Percentiles rank a stretch among this genome's conserved stretches.
phyloP scores from a whole-genome alignment of 2,797 vertebrate species.

The Sternotherus odoratus region DNA sequence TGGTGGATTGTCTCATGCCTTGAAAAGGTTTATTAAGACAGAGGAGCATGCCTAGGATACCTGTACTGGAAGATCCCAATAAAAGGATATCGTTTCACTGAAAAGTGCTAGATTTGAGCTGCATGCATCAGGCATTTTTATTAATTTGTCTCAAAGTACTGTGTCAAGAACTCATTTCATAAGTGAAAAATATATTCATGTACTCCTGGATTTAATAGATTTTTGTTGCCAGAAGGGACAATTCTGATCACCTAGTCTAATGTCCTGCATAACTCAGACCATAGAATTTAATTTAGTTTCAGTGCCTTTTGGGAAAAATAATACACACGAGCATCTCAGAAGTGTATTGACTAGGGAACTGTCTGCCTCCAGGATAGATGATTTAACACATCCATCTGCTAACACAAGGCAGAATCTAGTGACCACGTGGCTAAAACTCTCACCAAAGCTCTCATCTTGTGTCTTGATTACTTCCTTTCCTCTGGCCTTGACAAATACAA shows the following conservation, averaged over 20 bases:
- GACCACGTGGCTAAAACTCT: neutral
- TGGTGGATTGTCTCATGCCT: neutral
- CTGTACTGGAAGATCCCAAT: neutral
- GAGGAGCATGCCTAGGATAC: neutral
- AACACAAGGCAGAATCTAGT: neutral
- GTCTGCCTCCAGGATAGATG: neutral
- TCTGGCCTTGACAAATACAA: neutral
- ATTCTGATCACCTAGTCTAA: constrained; percentile 5
- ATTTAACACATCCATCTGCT: neutral
- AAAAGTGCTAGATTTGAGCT: neutral
- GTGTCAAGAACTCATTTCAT: neutral
- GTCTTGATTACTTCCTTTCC: neutral
- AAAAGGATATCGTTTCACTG: neutral
- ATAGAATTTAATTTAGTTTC: neutral
- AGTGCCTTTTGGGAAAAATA: constrained; percentile 6
- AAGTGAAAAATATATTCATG: constrained; percentile 5
- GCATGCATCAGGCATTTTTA: neutral
- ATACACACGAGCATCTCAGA: neutral
- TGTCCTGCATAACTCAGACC: neutral
- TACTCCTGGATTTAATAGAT: neutral
- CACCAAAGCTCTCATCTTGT: neutral
- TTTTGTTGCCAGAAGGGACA: neutral
- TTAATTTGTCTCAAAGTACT: neutral
- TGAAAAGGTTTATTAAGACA: neutral
- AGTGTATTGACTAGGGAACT: neutral